Base-by-base conservation (phyloP, 1,140 invertebrate genomes). In the Condylostylus longicornis region DNA sequence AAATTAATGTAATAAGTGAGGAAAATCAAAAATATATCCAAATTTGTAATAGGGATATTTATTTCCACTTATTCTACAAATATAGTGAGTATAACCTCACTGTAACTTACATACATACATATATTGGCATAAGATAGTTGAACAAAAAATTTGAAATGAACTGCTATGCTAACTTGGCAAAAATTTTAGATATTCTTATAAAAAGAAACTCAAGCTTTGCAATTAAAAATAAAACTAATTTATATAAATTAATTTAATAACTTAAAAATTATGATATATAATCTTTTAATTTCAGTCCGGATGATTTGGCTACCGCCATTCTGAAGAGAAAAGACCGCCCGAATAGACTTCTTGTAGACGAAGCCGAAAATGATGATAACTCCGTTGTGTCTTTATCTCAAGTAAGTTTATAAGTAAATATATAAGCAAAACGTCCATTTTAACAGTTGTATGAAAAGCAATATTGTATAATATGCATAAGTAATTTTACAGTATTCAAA, bases 251-350 rank as follows among this genome's bases (percentile, higher is more conserved):
- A 25, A 8, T 25, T 25, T 7, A 25, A 25, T 25, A 25, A 25
- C 7, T 25, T 25, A 7, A 8, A 25, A 25, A 7, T 7, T 25
- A 8, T 7, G 7, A n/a, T 25, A 8, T n/a, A 25, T 30, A 7
- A 5, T n/a, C n/a, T n/a, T n/a, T 38, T 2, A 2, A 31, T 40
- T 40, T 14, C 44, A 59, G 56, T 47, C n/a, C n/a, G n/a, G 94
- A 98, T 65, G 89, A 96, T 75, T 73, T 98, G 61, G 85, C 94
- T 27, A 98, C 95, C 47, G 96, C 96, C 44, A 99, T 99, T 65
- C 70, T 99, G 50, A 86, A 90, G 46, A 84, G 84, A 51, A 99
- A 98, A 66, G 88, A 91, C 55, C 88, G 87, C 59, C 96, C 96
- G 44, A 98, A 99, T 65, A 79, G 96, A 57, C 73, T 99, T 28